Evolutionary conservation across 2,113 vertebrate genomes (phyloP).

Genomic region (Elanoides forficatus): DNA sequence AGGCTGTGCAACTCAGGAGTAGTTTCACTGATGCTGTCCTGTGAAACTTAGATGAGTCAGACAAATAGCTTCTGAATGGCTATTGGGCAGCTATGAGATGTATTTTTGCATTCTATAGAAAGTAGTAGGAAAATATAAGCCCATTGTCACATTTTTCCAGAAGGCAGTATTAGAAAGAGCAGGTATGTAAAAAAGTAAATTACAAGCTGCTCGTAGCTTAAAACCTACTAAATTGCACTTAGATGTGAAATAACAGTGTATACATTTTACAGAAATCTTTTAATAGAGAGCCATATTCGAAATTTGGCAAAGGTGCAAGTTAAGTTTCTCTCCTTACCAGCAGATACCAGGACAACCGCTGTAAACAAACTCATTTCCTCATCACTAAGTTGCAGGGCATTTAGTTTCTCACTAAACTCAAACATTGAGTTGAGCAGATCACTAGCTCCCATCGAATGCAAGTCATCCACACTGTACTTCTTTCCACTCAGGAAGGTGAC

Average conservation of each 20-base stretch:
- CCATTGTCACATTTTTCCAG: background rate
- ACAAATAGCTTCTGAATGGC: background rate
- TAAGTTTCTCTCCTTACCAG: slow-evolving; percentile 81
- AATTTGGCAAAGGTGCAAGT: background rate
- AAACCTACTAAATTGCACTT: background rate
- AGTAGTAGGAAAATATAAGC: background rate
- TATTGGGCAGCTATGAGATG: background rate
- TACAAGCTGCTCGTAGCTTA: background rate
- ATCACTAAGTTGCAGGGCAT: slow-evolving; percentile 85
- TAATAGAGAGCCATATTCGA: background rate
- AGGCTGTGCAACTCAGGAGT: background rate
- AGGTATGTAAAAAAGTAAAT: background rate
- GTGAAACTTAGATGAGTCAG: background rate
- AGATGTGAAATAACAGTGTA: background rate
- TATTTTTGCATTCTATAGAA: background rate
- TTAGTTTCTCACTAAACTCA: slow-evolving; percentile 96
- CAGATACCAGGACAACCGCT: slow-evolving; percentile 95
- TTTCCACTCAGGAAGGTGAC: slow-evolving; percentile 95
- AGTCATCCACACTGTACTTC: slow-evolving; percentile 87
- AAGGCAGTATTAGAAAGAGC: background rate
- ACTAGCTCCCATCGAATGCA: slow-evolving; percentile 89
- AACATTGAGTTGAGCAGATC: slow-evolving; percentile 97
- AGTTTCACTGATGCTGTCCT: background rate
- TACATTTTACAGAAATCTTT: background rate
- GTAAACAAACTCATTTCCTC: slow-evolving; percentile 98